A percentile compares a stretch with the other conserved stretches of the same genome.
phyloP scores from a whole-genome alignment of 2,888 invertebrate genomes.

The Drosophila rellima region DNA sequence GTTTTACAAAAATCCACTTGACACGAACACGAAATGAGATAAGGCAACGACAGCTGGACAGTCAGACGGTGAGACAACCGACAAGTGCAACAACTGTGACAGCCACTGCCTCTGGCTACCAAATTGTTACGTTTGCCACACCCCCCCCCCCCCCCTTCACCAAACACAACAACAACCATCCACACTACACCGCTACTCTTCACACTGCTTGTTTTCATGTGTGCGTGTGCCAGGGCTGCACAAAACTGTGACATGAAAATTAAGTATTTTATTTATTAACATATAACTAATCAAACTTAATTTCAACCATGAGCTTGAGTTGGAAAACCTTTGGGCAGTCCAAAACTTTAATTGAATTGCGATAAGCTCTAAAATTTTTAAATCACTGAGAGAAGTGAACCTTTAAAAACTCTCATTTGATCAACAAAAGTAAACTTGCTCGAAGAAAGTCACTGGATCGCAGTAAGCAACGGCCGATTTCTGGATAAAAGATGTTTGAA shows the following conservation, averaged over 20 bases:
- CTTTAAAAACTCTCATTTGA: no score
- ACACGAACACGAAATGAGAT: conserved; percentile 73
- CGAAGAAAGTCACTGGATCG: no score
- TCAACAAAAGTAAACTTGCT: no score
- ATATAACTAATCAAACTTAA: neutral
- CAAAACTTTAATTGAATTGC: neutral
- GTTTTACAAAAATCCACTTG: conserved; percentile 76
- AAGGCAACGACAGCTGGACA: conserved; percentile 69
- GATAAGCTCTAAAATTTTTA: neutral
- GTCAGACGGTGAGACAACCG: conserved; percentile 9
- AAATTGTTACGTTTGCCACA: conserved; percentile 38
- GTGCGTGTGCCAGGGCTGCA: conserved; percentile 13
- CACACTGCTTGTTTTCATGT: neutral
- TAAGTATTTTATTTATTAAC: no score
- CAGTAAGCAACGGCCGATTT: no score
- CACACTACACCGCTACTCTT: no score
- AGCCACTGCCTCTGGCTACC: conserved; percentile 42
- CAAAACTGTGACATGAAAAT: neutral
- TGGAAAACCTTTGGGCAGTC: neutral
- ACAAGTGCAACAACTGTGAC: conserved; percentile 1
- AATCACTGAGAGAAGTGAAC: neutral
- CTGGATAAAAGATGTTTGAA: no score
- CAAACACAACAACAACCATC: no score
- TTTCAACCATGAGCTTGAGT: no score
- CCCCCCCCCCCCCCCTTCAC: neutral